Base-by-base conservation (phyloP, 2,113 vertebrate species). In the Rattus rattus region DNA sequence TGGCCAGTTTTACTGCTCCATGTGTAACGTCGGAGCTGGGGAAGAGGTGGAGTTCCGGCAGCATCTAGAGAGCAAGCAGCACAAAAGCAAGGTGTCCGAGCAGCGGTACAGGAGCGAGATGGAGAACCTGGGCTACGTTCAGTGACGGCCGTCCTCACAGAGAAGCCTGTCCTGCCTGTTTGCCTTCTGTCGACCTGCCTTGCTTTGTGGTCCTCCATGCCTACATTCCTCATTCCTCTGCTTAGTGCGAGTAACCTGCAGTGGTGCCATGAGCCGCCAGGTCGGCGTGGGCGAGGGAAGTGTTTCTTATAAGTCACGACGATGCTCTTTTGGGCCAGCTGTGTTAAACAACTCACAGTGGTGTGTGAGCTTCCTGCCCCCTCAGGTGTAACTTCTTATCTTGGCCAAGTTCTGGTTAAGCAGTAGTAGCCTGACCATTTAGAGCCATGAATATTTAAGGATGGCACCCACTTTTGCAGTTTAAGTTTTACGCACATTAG, bases 1-100 rank as follows among this genome's bases (percentile, higher is more conserved):
- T 0, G 99, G 99, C 67, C 99, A 99, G 98, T 99, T 99, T 98
- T 99, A 99, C 98, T 99, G 99, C 98, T 99, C 99, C 92, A 99
- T 99, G 99, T 99, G 99, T 98, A 99, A 99, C 70, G 99, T 99
- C 0, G 99, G 99, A 9, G 99, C 99, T 49, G 98, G 99, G 3
- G 99, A 99, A 98, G 99, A 99, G 98, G 95, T 98, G 49, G 99
- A 99, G 97, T 99, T 99, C 98, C 98, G 99, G 69, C 99, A 99
- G 97, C 99, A 99, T 97, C 98, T 99, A 96, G 99, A 99, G 97
- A 99, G 99, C 99, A 99, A 99, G 94, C 99, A 99, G 96, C 99
- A 99, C 98, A 99, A 99, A 97, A 99, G 99, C 98, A 99, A 99
- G 98, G 99, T 99, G 98, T 99, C 99, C 0, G 99, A 99, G 96